Conservation (phyloP, 1,140 invertebrate genomes). For the Cepaea nemoralis region DNA sequence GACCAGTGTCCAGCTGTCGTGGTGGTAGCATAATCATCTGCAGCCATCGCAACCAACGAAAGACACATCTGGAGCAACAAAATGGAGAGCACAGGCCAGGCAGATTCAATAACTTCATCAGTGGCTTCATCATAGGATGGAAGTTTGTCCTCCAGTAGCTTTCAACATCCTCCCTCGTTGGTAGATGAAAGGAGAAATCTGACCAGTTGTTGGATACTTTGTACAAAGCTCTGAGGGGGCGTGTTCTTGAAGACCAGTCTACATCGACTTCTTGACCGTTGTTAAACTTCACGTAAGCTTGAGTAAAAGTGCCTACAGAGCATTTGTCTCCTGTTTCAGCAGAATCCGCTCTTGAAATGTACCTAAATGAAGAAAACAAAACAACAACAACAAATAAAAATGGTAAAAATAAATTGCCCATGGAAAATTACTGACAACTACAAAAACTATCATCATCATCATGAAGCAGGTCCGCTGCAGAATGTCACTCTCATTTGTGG, state of each 20-base stretch:
- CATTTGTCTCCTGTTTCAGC: constrained; percentile 43
- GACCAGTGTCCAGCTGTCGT: constrained; percentile 68
- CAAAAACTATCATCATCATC: no score
- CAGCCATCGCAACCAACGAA: constrained; percentile 63
- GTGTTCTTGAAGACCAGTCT: constrained; percentile 55
- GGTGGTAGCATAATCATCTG: constrained; percentile 68
- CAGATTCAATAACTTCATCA: constrained; percentile 63
- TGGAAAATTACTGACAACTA: no score
- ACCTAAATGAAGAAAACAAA: constrained; percentile 17
- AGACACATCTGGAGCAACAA: constrained; percentile 62
- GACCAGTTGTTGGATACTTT: constrained; percentile 64
- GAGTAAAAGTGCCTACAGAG: constrained; percentile 64
- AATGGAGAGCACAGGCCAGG: constrained; percentile 52
- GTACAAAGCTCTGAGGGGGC: constrained; percentile 55
- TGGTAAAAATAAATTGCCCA: no score
- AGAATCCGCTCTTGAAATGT: constrained; percentile 37
- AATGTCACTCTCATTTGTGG: no score
- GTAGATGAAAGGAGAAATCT: constrained; percentile 67
- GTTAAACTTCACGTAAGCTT: constrained; percentile 66
- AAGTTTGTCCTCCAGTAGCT: constrained; percentile 67
- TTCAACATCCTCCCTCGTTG: constrained; percentile 63
- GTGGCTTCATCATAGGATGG: constrained; percentile 58
- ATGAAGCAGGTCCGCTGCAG: no score
- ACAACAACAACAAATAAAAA: no score
- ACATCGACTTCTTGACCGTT: constrained; percentile 53